phyloP scores from a whole-genome alignment of 2,113 vertebrate species.

The Chloroceryle aenea region DNA sequence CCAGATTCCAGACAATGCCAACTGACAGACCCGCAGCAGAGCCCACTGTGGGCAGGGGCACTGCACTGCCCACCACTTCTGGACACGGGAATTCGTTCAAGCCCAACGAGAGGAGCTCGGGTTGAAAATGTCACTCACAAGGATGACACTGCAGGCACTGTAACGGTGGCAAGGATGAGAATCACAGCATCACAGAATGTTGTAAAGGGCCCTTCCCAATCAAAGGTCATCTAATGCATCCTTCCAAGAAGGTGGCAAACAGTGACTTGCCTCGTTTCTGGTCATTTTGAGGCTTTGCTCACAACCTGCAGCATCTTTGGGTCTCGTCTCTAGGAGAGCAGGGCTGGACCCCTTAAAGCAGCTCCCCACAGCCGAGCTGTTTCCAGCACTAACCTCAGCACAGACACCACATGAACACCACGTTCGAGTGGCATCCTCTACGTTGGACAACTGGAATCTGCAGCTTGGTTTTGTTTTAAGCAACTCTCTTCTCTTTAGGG shows the following conservation, averaged over 20 bases:
- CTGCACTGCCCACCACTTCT: background rate
- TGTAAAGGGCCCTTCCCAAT: too few relatives aligned
- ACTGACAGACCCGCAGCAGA: background rate
- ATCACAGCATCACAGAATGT: background rate
- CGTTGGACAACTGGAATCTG: fast-evolving
- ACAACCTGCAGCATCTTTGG: fast-evolving
- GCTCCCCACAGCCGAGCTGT: fast-evolving
- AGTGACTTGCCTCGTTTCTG: fast-evolving
- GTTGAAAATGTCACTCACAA: background rate
- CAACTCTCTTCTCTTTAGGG: background rate
- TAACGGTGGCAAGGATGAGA: background rate
- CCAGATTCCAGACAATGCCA: background rate
- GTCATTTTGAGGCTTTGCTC: background rate
- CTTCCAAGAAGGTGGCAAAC: background rate
- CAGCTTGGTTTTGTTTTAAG: background rate
- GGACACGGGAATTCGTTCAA: background rate
- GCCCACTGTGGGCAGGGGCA: too few relatives aligned
- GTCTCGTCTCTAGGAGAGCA: background rate
- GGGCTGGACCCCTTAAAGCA: background rate
- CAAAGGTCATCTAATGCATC: background rate
- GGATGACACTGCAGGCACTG: background rate
- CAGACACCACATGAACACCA: fast-evolving
- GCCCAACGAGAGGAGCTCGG: background rate
- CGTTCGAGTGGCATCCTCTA: fast-evolving
- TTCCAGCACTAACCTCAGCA: background rate